Percentiles rank a stretch among this genome's conserved stretches.
Evolutionary conservation across 2,797 vertebrate genomes (phyloP).

Genomic region (Babyrousa celebensis): DNA sequence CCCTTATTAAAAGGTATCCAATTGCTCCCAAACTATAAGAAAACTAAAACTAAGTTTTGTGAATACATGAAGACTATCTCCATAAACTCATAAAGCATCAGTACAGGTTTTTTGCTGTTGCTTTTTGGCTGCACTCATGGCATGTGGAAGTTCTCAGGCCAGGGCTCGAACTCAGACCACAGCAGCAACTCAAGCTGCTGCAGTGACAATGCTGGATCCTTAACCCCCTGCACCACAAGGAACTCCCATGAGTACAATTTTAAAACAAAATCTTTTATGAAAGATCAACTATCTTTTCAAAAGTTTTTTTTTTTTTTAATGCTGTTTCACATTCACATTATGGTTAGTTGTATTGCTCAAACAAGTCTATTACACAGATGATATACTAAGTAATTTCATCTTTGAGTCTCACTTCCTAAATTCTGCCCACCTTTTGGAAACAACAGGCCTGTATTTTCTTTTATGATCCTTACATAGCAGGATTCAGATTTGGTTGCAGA

Average conservation of each 20-base stretch:
- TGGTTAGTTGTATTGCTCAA: background rate
- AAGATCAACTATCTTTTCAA: slow-evolving; percentile 44
- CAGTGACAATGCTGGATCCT: no score
- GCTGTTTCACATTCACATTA: slow-evolving; percentile 7
- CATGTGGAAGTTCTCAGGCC: no score
- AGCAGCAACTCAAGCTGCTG: no score
- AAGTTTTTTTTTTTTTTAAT: slow-evolving; percentile 19
- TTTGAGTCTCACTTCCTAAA: slow-evolving; percentile 61
- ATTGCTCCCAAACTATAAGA: slow-evolving; percentile 53
- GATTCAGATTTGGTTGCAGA: slow-evolving; percentile 17
- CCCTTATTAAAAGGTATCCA: slow-evolving; percentile 7
- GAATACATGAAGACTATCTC: background rate
- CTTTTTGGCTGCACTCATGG: no score
- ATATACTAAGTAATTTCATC: background rate
- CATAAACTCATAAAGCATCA: slow-evolving; percentile 17
- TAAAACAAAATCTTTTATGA: slow-evolving; percentile 64
- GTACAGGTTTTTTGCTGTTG: background rate
- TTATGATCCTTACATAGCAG: background rate
- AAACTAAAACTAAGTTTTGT: slow-evolving; percentile 59
- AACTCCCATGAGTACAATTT: slow-evolving; percentile 42
- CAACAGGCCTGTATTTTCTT: slow-evolving; percentile 21
- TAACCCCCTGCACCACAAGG: no score
- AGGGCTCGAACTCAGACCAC: no score
- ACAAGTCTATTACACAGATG: slow-evolving; percentile 29
- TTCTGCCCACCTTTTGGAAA: slow-evolving; percentile 60